phyloP scores from a whole-genome alignment of 2,113 vertebrate species.

The Erythrolamprus reginae region DNA sequence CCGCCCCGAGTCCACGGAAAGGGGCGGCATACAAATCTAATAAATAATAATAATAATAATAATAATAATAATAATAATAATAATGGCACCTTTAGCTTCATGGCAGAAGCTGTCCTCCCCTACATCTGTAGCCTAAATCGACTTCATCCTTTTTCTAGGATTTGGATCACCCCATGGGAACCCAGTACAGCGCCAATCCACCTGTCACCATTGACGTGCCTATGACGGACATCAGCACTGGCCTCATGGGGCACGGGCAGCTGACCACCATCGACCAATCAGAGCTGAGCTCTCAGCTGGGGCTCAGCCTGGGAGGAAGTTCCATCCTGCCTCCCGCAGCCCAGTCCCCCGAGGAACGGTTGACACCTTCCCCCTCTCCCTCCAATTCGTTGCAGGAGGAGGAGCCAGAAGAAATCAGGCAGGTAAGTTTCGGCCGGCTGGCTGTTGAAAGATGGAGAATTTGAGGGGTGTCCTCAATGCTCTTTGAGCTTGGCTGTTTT shows the following conservation, averaged over 20 bases:
- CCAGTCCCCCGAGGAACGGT: conserved; percentile 78
- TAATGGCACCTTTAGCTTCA: background rate
- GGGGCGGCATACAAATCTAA: too few relatives aligned
- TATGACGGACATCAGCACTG: conserved; percentile 77
- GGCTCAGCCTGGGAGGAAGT: conserved; percentile 79
- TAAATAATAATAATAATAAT: too few relatives aligned
- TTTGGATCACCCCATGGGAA: conserved; percentile 82
- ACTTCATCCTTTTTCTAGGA: conserved; percentile 64
- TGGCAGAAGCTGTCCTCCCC: too few relatives aligned
- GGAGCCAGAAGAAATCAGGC: conserved; percentile 83
- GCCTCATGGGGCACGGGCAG: conserved; percentile 79
- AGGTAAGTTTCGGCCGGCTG: conserved; percentile 56
- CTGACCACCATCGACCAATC: conserved; percentile 91
- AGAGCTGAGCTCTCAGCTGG: conserved; percentile 86
- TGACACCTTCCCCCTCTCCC: conserved; percentile 80
- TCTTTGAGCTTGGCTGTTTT: background rate
- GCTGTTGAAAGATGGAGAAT: background rate
- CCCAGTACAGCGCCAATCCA: conserved; percentile 83
- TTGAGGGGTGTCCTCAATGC: background rate
- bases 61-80: too few relatives aligned
- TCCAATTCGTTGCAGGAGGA: conserved; percentile 84
- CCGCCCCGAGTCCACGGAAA: too few relatives aligned
- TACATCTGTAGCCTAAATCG: too few relatives aligned
- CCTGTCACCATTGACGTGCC: conserved; percentile 86
- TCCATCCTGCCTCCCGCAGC: conserved; percentile 70